Evolutionary conservation across 2,113 vertebrate species (phyloP), one percentile per base, ranked within the genome.

Genomic region (Megaceryle maxima): DNA sequence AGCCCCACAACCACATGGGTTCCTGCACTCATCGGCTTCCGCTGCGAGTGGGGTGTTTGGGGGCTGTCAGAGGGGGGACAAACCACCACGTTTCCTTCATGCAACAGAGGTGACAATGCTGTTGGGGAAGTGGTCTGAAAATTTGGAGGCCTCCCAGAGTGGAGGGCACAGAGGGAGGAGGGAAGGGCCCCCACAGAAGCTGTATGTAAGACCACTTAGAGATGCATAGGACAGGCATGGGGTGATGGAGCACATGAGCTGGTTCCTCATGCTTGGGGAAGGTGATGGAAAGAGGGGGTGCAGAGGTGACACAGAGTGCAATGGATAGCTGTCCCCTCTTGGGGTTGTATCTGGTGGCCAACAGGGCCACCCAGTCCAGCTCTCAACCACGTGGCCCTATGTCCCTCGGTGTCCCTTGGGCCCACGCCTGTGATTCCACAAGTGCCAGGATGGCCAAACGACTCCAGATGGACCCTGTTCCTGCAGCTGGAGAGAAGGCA

Each of bases 1-100:
- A 69, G 15, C 31, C 33, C 44, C 57, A 24, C 51, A 11, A 2
- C 13, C 4, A 0, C 7, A 0, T 2, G 1, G 8, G 33, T 63
- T 74, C 56, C 57, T 24, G 41, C 1, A 3, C 50, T 12, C 20
- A 8, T 46, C 4, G 4, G 79, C 48, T 92, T 83, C 67, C 60
- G 69, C 20, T 31, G 24, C 1, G 6, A 46, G 39, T 8, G 2
- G 4, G 3, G 4, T 10, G 22, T 28, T 56, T 1, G 2, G 19
- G 33, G 60, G 31, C 25, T 50, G 24, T 8, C 1, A 1, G 29
- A 16, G 31, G 6, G 18, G 6, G 12, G 16, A 16, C 16, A 5
- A 83, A 16, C 5, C 0, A 2, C 6, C 3, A 0, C 1, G 1
- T 28, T 33, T 46, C 68, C 46, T 16, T 35, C 3, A 0, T 7